Percentiles rank a stretch among this genome's conserved stretches.
Evolutionary conservation across 2,113 vertebrate genomes (phyloP).

Genomic region (Nothobranchius kuhntae): DNA sequence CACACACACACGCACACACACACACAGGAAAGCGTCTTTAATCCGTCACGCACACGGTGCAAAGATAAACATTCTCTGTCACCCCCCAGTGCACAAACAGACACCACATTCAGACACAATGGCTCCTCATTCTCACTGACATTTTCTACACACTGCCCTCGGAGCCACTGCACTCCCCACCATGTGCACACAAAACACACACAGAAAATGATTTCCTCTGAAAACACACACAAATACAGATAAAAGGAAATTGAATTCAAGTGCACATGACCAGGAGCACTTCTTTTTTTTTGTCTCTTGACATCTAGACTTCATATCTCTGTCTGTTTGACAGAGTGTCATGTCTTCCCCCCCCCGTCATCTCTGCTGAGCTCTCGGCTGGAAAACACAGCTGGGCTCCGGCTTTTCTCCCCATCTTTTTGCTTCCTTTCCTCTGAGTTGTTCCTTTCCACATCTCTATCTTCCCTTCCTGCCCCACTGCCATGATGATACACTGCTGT

Average conservation of each 20-base stretch:
- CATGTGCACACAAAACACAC: constrained; percentile 6
- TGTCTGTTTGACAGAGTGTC: constrained; percentile 53
- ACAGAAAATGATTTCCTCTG: constrained; percentile 32
- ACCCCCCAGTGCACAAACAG: constrained; percentile 14
- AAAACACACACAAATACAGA: constrained; percentile 49
- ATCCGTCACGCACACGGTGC: constrained; percentile 23
- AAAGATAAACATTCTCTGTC: constrained; percentile 35
- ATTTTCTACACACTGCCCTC: constrained; percentile 27
- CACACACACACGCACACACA: constrained; percentile 2
- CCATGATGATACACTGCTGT: constrained; percentile 33
- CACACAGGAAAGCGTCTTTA: constrained; percentile 29
- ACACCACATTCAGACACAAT: constrained; percentile 14
- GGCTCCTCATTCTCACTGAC: constrained; percentile 12
- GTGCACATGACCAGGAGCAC: constrained; percentile 45
- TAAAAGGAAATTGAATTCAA: constrained; percentile 56
- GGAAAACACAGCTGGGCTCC: constrained; percentile 48
- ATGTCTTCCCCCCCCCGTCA: constrained; percentile 22
- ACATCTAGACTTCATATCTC: constrained; percentile 55
- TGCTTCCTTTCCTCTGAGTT: constrained; percentile 28
- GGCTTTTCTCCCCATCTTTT: constrained; percentile 20
- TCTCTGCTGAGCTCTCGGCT: constrained; percentile 23
- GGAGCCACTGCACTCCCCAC: constrained; percentile 5
- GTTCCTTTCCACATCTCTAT: constrained; percentile 28
- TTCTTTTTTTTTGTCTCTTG: constrained; percentile 52
- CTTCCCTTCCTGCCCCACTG: not conserved